These are phyloP conservation scores for Agonopterix arenella DNA, from an alignment of 2,888 invertebrate species.

Conservation along the genomic window DNA sequence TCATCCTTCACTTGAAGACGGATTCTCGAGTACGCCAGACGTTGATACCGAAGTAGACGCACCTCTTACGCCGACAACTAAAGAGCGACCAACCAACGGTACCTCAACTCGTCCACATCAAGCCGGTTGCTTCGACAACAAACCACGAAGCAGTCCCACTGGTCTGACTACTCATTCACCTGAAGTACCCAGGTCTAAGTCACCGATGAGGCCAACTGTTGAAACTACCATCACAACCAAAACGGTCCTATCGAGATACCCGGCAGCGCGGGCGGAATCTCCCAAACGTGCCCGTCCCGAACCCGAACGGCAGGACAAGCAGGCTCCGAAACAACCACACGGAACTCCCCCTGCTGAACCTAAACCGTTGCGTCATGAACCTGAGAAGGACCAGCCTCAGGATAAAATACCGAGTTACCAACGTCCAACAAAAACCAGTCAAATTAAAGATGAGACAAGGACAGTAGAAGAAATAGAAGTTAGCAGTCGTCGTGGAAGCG, in stretches of 20 bases:
- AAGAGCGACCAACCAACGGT: constrained; percentile 25
- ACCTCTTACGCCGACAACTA: constrained; percentile 15
- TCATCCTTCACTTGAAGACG: constrained; percentile 37
- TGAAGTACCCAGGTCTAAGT: constrained; percentile 37
- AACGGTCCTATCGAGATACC: constrained; percentile 32
- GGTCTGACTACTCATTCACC: constrained; percentile 35
- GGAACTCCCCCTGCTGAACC: neutral
- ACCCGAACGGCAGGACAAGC: neutral
- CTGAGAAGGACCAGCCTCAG: constrained; percentile 26
- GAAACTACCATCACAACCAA: constrained; percentile 35
- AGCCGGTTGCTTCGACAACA: constrained; percentile 19
- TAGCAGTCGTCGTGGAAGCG: constrained; percentile 70
- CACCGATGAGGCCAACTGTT: constrained; percentile 34
- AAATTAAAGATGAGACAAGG: constrained; percentile 45
- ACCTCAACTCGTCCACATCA: constrained; percentile 22
- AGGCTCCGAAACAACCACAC: neutral
- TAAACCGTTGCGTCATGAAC: constrained; percentile 4
- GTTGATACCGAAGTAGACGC: constrained; percentile 34
- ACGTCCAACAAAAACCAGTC: constrained; percentile 57
- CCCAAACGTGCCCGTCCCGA: constrained; percentile 30
- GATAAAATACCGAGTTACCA: constrained; percentile 55
- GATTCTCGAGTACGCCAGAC: constrained; percentile 28
- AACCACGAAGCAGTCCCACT: constrained; percentile 34
- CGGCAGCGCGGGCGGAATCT: constrained; percentile 34
- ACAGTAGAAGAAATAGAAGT: constrained; percentile 50